These are phyloP conservation scores for Pseudonaja textilis DNA, from an alignment of 2,113 vertebrate genomes.

Conservation along the genomic window DNA sequence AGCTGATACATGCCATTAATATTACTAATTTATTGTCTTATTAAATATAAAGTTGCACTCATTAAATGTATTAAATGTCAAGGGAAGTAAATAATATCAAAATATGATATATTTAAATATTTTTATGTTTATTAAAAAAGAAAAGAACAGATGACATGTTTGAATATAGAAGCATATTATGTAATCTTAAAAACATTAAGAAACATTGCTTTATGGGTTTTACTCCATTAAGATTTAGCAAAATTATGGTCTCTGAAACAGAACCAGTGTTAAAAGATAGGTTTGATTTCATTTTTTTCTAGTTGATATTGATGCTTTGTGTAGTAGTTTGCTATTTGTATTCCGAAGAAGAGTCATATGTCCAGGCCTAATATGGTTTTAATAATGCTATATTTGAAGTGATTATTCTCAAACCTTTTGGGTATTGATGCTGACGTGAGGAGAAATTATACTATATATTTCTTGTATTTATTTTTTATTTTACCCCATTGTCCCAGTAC, in stretches of 20 bases:
- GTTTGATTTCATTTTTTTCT: background rate
- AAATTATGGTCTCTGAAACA: background rate
- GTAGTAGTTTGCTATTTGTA: background rate
- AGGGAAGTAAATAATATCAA: background rate
- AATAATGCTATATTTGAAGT: background rate
- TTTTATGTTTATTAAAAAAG: background rate
- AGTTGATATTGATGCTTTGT: background rate
- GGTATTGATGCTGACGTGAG: background rate
- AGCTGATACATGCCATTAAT: background rate
- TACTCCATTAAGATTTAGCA: background rate
- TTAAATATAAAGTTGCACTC: background rate
- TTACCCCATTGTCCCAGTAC: background rate
- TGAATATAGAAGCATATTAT: background rate
- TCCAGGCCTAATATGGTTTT: background rate
- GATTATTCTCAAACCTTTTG: background rate
- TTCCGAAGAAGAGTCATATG: background rate
- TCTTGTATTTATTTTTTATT: background rate
- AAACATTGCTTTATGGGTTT: background rate
- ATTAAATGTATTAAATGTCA: background rate
- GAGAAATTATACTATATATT: background rate
- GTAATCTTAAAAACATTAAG: background rate
- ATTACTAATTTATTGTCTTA: background rate
- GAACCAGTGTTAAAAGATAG: background rate
- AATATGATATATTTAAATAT: background rate
- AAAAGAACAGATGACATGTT: background rate